Base-by-base conservation (phyloP, 2,113 vertebrate species). In the Chiloscyllium plagiosum region DNA sequence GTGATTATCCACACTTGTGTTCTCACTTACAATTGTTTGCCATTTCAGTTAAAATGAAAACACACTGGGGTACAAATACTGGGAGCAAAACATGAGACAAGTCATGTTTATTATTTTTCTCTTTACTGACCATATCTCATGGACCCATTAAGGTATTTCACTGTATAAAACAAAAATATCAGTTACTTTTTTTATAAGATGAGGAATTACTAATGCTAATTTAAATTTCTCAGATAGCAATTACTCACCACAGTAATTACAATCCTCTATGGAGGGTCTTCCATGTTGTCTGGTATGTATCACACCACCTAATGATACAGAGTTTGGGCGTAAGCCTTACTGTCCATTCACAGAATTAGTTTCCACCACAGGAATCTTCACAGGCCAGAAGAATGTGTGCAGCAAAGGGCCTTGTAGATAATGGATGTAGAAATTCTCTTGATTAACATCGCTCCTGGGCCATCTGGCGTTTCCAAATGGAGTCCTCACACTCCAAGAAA, bases 181-280 rank as follows among this genome's bases (percentile, higher is more conserved):
- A 94, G 90, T 68, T 56, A 61, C 87, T 61, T 61, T 56, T 47
- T 50, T 66, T 93, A 56, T 65, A 37, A 80, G 26, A 70, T 70
- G 68, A 94, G 12, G 66, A 94, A 50, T 68, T 47, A 93, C 17
- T 47, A 70, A 37, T 42, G 33, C n/a, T 50, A 94, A 69, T 47
- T 94, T 70, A 47, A 68, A 50, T 50, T 94, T 94, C 42, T 94
- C 68, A 94, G 66, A 94, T 94, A 94, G 68, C 68, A 94, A 94
- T 72, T 94, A 70, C 93, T 94, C 68, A 94, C 93, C 93, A 94
- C 37, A 70, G 66, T 94, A 94, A 94, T 94, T 70, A 68, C 42
- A 70, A 70, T 94, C 42, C 68, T 94, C 93, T 52, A 26, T 70
- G 68, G 66, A 47, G 61, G n/a, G 19, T 94, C 93, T 70, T 94